Evolutionary conservation across 2,797 vertebrate species (phyloP).

Genomic region (Epinephelus coioides): DNA sequence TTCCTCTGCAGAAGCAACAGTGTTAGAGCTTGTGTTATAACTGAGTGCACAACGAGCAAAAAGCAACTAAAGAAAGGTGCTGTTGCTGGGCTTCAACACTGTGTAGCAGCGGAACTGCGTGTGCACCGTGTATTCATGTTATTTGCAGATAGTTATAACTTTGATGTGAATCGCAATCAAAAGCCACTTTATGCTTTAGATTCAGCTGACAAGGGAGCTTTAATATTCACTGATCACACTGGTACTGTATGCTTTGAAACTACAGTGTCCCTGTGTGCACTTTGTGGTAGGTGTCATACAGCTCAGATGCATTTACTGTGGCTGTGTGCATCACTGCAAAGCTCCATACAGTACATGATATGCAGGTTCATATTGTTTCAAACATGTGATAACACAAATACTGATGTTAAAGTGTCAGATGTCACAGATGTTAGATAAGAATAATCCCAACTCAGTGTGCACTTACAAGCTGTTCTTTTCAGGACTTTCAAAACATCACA

Average conservation of each 20-base stretch:
- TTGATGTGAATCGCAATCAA: conserved; percentile 12
- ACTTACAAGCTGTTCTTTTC: too few relatives aligned
- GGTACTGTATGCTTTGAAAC: not conserved
- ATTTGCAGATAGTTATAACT: conserved; percentile 6
- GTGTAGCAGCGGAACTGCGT: not conserved
- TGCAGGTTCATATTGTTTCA: not conserved
- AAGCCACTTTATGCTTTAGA: not conserved
- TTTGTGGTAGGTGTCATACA: not conserved
- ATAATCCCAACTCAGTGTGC: not conserved
- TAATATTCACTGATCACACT: conserved; percentile 11
- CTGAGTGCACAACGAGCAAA: conserved; percentile 25
- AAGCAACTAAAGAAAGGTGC: not conserved
- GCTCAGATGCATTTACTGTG: not conserved
- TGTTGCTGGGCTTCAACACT: not conserved
- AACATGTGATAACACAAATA: not conserved
- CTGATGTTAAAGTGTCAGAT: not conserved
- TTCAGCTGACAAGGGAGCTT: not conserved
- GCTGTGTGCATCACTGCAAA: not conserved
- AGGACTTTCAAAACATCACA: too few relatives aligned
- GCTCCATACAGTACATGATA: not conserved
- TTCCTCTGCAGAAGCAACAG: conserved; percentile 15
- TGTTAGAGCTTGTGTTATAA: not conserved
- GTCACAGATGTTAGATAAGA: not conserved
- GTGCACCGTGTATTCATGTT: not conserved
- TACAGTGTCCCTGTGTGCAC: not conserved